Evolutionary conservation across 2,888 invertebrate genomes (phyloP).

Genomic region (Augochlorella aurata): DNA sequence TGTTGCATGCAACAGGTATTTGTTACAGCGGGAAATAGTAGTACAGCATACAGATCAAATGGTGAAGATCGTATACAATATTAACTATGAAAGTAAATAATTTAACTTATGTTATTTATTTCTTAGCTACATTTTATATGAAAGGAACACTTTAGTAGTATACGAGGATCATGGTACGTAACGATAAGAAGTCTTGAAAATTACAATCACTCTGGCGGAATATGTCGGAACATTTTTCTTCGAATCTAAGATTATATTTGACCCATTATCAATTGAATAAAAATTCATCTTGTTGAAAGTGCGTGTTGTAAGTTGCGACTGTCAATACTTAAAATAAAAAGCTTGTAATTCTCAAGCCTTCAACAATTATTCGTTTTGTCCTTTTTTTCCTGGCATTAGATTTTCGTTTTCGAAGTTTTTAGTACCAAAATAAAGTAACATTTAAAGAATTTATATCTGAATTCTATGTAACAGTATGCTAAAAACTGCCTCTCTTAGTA

Average conservation of each 20-base stretch:
- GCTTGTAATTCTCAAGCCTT: slow-evolving; percentile 74
- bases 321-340: slow-evolving; percentile 73
- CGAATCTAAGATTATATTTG: slow-evolving; percentile 15
- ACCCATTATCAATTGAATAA: slow-evolving; percentile 46
- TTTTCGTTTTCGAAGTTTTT: slow-evolving; percentile 38
- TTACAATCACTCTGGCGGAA: slow-evolving; percentile 59
- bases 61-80: slow-evolving; percentile 56
- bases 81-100: slow-evolving; percentile 71
- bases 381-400: slow-evolving; percentile 56
- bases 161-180: slow-evolving; percentile 45
- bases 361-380: slow-evolving; percentile 61
- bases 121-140: slow-evolving; percentile 74
- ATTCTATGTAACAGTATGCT: slow-evolving; percentile 37
- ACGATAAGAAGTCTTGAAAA: slow-evolving; percentile 68
- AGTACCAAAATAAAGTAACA: slow-evolving; percentile 27
- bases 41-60: slow-evolving; percentile 44
- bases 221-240: slow-evolving; percentile 33
- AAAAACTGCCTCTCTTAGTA: slow-evolving; percentile 45
- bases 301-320: slow-evolving; percentile 71
- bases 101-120: slow-evolving; percentile 79
- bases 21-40: slow-evolving; percentile 58
- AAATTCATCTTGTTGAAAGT: slow-evolving; percentile 73
- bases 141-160: slow-evolving; percentile 52
- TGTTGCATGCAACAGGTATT: slow-evolving; percentile 60
- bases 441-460: slow-evolving; percentile 34